phyloP scores from a whole-genome alignment of 2,888 invertebrate species.

The Eupsilia transversa region DNA sequence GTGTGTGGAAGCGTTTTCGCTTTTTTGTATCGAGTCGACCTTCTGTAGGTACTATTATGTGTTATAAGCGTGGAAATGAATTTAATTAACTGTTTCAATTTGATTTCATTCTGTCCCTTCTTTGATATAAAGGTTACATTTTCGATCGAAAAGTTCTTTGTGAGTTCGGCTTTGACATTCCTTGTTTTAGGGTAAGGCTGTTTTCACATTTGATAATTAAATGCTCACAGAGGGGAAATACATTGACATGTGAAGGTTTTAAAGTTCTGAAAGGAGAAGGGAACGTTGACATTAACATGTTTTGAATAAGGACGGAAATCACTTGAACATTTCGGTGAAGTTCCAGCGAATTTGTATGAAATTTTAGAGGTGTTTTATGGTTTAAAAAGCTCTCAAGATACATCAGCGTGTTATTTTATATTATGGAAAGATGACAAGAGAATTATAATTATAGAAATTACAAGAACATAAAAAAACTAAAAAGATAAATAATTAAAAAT shows the following conservation, averaged over 20 bases:
- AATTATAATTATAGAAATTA: background rate
- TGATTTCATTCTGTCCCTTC: slow-evolving; percentile 54
- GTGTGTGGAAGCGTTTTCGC: background rate
- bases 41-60: background rate
- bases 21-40: background rate
- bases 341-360: background rate
- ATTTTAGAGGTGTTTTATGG: background rate
- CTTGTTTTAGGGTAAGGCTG: slow-evolving; percentile 33
- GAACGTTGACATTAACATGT: slow-evolving; percentile 6
- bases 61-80: slow-evolving; percentile 38
- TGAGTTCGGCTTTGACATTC: slow-evolving; percentile 44
- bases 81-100: slow-evolving; percentile 66
- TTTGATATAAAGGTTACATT: slow-evolving; percentile 29
- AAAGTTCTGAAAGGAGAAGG: slow-evolving; percentile 19
- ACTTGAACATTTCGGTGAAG: background rate
- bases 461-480: background rate
- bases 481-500: background rate
- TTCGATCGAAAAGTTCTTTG: slow-evolving; percentile 35
- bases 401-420: background rate
- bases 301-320: background rate
- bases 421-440: background rate
- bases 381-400: background rate
- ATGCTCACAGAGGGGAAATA: background rate
- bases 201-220: slow-evolving; percentile 21
- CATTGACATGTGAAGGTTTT: slow-evolving; percentile 13